Percentiles rank a stretch among this genome's conserved stretches.
phyloP scores from a whole-genome alignment of 2,113 vertebrate species.

The Silurus asotus region DNA sequence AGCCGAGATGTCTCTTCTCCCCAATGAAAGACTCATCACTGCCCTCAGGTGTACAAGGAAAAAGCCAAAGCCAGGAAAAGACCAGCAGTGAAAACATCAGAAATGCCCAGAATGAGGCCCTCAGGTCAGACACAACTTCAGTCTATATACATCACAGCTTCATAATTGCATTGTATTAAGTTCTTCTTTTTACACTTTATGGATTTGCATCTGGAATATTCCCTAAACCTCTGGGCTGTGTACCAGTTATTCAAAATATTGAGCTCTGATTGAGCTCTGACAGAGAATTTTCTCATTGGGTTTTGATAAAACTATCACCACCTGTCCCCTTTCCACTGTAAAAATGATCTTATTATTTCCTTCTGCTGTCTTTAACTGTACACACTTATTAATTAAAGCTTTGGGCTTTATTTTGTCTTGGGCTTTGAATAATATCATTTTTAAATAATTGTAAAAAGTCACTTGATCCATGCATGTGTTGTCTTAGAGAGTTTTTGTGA shows the following conservation, averaged over 20 bases:
- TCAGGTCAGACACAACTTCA: conserved; percentile 63
- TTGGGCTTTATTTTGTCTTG: too few relatives aligned
- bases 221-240: neutral
- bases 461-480: neutral
- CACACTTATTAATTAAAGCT: conserved; percentile 37
- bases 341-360: neutral
- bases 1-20: conserved; percentile 72
- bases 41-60: neutral
- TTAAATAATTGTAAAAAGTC: neutral
- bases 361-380: neutral
- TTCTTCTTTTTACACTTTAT: neutral
- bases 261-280: too few relatives aligned
- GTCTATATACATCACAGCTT: neutral
- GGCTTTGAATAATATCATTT: conserved; percentile 23
- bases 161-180: neutral
- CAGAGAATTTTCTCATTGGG: neutral
- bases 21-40: conserved; percentile 47
- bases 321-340: neutral
- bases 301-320: neutral
- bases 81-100: conserved; percentile 51
- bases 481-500: neutral
- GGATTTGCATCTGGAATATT: neutral
- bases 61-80: conserved; percentile 34
- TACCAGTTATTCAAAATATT: neutral
- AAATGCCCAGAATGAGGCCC: conserved; percentile 66